Evolutionary conservation across 2,797 vertebrate genomes (phyloP).

Genomic region (Periophthalmus magnuspinnatus): DNA sequence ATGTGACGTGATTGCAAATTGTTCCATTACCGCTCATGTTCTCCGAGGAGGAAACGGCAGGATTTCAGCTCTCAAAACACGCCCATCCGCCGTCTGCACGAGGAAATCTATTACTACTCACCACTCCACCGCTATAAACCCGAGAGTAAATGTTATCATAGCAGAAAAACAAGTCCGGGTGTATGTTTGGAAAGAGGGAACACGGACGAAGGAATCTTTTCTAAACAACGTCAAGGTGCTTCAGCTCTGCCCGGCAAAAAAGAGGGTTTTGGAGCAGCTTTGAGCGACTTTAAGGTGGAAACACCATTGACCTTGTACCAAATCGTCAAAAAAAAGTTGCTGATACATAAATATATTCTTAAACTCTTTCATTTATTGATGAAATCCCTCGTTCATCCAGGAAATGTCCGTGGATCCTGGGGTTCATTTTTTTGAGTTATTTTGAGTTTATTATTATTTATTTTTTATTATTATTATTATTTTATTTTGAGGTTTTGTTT

Average conservation of each 20-base stretch:
- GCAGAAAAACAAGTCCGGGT: constrained; percentile 23
- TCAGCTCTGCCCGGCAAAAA: constrained; percentile 25
- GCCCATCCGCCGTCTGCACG: constrained; percentile 17
- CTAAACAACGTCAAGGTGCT: constrained; percentile 52
- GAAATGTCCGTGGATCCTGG: no score
- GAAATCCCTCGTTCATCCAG: no score
- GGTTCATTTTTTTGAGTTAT: no score
- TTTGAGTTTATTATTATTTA: no score
- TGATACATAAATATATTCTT: no score
- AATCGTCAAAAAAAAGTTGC: no score
- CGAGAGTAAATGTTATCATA: constrained; percentile 21
- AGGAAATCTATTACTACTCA: constrained; percentile 42
- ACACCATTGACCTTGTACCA: no score
- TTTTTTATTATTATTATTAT: no score
- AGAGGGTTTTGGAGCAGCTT: no score
- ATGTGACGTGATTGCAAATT: constrained; percentile 54
- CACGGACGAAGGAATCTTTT: constrained; percentile 49
- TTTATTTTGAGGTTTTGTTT: no score
- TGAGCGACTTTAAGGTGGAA: no score
- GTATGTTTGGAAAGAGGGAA: constrained; percentile 18
- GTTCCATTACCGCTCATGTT: constrained; percentile 44
- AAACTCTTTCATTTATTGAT: no score
- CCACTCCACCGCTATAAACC: constrained; percentile 32
- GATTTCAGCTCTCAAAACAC: constrained; percentile 19
- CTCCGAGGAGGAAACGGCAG: constrained; percentile 14